These are phyloP conservation scores for Megaceryle alcyon DNA, from an alignment of 2,797 vertebrate genomes.

Conservation along the genomic window DNA sequence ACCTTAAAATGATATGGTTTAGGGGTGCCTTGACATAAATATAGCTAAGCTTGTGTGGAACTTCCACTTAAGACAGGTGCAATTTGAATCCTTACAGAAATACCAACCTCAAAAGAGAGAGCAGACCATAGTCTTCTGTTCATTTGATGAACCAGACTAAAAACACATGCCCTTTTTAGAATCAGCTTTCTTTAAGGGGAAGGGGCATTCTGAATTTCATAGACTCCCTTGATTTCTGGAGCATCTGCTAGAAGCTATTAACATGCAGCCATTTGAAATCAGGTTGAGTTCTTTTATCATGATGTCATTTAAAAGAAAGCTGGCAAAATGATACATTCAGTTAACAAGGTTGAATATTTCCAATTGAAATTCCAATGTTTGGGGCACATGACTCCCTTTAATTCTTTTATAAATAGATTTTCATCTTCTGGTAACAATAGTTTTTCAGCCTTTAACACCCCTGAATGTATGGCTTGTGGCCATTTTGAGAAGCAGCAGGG, in stretches of 20 bases:
- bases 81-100: conserved; percentile 33
- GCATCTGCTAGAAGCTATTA: conserved; percentile 52
- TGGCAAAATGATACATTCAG: conserved; percentile 19
- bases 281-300: conserved; percentile 41
- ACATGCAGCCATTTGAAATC: conserved; percentile 19
- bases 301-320: conserved; percentile 30
- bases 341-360: conserved; percentile 4
- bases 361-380: conserved; percentile 39
- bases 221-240: background rate
- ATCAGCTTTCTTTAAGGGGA: background rate
- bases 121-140: conserved; percentile 50
- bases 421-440: background rate
- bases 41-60: background rate
- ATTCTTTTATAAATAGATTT: conserved; percentile 27
- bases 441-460: background rate
- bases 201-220: background rate
- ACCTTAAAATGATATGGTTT: background rate
- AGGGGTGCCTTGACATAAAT: background rate
- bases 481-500: background rate
- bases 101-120: conserved; percentile 28
- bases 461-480: background rate
- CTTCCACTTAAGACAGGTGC: conserved; percentile 16
- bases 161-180: conserved; percentile 8
- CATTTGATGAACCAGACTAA: conserved; percentile 30
- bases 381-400: background rate